Conservation (phyloP, 2,113 vertebrate species). For the Megaceryle maxima region DNA sequence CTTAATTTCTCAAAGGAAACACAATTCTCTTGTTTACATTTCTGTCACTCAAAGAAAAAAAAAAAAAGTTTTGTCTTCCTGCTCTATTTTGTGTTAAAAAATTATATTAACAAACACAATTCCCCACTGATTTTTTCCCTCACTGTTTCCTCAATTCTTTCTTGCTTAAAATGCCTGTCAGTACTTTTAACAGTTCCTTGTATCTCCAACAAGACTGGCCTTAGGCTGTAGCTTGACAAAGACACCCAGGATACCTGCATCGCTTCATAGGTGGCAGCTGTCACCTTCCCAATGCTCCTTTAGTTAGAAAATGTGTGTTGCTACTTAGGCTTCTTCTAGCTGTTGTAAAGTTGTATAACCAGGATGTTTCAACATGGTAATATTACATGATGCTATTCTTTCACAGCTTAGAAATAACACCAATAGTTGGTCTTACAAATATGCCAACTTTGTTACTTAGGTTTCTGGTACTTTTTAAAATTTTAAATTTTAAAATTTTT, state of each 20-base stretch:
- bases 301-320: background rate
- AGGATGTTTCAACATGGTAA: background rate
- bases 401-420: background rate
- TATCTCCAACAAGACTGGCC: constrained; percentile 69
- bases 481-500: too few species aligned
- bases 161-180: constrained; percentile 71
- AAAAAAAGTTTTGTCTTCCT: background rate
- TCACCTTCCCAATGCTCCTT: constrained; percentile 31
- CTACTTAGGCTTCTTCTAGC: background rate
- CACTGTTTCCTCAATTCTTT: constrained; percentile 41
- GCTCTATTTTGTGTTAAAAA: constrained; percentile 18
- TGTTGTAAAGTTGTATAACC: background rate
- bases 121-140: constrained; percentile 5
- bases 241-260: constrained; percentile 64
- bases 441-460: background rate
- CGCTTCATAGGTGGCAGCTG: constrained; percentile 66
- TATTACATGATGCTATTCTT: background rate
- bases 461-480: background rate
- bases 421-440: background rate
- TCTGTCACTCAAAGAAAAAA: constrained; percentile 40
- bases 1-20: constrained; percentile 45
- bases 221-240: constrained; percentile 74
- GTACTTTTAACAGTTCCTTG: constrained; percentile 66
- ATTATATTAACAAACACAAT: constrained; percentile 7
- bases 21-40: constrained; percentile 64